Conservation (phyloP, 1,140 invertebrate genomes). For the Drosophila oshimai region DNA sequence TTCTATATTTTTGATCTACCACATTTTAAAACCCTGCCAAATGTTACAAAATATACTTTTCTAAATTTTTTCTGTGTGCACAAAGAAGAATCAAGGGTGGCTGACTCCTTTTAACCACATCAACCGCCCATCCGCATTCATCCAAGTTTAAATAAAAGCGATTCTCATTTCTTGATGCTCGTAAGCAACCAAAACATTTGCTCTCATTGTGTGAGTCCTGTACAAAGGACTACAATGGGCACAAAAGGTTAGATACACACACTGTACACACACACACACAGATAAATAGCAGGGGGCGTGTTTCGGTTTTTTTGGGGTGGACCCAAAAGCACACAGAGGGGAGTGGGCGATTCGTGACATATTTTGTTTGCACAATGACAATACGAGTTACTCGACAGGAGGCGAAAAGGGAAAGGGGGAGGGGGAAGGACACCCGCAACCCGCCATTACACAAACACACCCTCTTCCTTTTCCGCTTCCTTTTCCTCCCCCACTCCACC, state of each 20-base stretch:
- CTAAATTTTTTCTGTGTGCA: background rate
- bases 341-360: constrained; percentile 79
- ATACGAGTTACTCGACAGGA: constrained; percentile 70
- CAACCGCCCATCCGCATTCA: constrained; percentile 30
- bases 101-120: constrained; percentile 38
- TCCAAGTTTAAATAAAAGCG: constrained; percentile 78
- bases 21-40: no score
- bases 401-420: background rate
- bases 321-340: constrained; percentile 32
- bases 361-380: constrained; percentile 82
- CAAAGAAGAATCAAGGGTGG: constrained; percentile 10
- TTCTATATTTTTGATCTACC: no score
- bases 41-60: no score
- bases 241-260: constrained; percentile 72
- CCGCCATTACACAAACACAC: constrained; percentile 73
- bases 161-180: constrained; percentile 54
- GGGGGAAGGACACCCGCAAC: constrained; percentile 39
- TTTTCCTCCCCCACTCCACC: background rate
- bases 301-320: constrained; percentile 37
- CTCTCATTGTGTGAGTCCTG: constrained; percentile 51
- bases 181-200: constrained; percentile 48
- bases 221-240: constrained; percentile 67
- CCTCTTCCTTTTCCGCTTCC: constrained; percentile 26
- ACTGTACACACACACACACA: constrained; percentile 15
- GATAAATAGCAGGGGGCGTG: constrained; percentile 56